Base-by-base conservation (phyloP, 2,888 invertebrate genomes). In the Crioceris asparagi region DNA sequence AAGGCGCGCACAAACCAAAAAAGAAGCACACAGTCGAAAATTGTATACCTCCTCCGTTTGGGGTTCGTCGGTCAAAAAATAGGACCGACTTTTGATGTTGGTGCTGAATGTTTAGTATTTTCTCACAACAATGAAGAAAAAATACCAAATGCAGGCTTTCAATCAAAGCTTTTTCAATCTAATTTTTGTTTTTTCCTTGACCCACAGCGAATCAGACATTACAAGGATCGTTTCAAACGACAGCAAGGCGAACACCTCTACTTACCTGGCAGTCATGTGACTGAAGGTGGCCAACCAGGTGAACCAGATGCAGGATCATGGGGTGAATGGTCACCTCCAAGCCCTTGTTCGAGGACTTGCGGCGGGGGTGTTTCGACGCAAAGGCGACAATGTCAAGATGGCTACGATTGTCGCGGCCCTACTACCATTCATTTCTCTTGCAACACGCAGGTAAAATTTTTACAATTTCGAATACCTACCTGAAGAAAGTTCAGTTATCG, bases 301-400 rank as follows among this genome's bases (percentile, higher is more conserved):
- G 79, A 79, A 4, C 64, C 65, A n/a, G 70, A 72, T 33, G 69
- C 73, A 7, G 79, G 79, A 10, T 74, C 73, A 40, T 90, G 90
- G 90, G 76, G 81, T 3, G 79, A 80, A 6, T 93, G 93, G 90
- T 81, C 83, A 8, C 70, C 77, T 27, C 81, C 84, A 34, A 79
- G 83, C 17, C 73, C 80, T 36, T 97, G 96, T 65, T 91, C 92
- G 3, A 72, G 91, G 45, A 77, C 85, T 14, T 97, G 96, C 59
- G 96, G 94, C 0, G 88, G 91, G 10, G 96, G 96, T 35, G 91
- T 94, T 15, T 79, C 88, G 44, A 79, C 75, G 54, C 90, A 92
- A 66, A 77, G 77, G 39, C 74, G 93, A 53, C 77, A 76, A 60
- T 91, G 91, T 63, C 61, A 72, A 30, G 74, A 76, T 46, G 81